Evolutionary conservation across 2,797 vertebrate species (phyloP), one percentile per base, ranked within the genome.

Genomic region (Sebastes diploproa): DNA sequence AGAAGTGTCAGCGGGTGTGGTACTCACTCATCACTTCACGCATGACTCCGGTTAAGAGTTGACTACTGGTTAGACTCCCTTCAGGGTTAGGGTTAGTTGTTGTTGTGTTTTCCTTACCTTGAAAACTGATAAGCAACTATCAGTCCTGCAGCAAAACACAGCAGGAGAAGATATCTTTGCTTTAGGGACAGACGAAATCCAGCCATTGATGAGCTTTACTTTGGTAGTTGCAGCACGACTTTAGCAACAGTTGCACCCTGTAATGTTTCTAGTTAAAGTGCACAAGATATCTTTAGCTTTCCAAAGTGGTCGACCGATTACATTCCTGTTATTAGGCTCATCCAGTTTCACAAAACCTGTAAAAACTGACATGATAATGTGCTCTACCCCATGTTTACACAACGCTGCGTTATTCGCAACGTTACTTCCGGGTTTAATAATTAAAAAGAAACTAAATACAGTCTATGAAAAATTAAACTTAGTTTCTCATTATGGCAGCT

Each of bases 111-210:
- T 2, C 0, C 91, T 91, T 90, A 94, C 92, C 92, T 89, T 29
- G 71, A 66, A 0, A 72, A 29, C 0, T 50, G 71, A 75, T 85
- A 87, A 5, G 22, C 29, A 11, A 88, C 3, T 0, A 92, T 38
- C 4, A 46, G 74, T 3, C 69, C 82, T n/a, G 58, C 54, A 3
- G 55, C 66, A 2, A 92, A 1, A 30, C 75, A 73, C 22, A 91
- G 20, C 56, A 94, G 68, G 2, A 92, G 38, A 0, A 72, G 11
- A 46, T 90, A 91, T 66, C 90, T 71, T 22, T 88, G 87, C 50
- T 80, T 91, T 2, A 81, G 50, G 4, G 90, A 78, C 55, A 93
- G 27, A 32, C 90, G 89, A 8, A 72, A 22, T 7, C 80, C 7
- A 10, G 62, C 7, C 59, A 83, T 12, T 0, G 66, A 56, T 1